Evolutionary conservation across 2,113 vertebrate genomes (phyloP), one percentile per base, ranked within the genome.

Genomic region (Nerophis ophidion): DNA sequence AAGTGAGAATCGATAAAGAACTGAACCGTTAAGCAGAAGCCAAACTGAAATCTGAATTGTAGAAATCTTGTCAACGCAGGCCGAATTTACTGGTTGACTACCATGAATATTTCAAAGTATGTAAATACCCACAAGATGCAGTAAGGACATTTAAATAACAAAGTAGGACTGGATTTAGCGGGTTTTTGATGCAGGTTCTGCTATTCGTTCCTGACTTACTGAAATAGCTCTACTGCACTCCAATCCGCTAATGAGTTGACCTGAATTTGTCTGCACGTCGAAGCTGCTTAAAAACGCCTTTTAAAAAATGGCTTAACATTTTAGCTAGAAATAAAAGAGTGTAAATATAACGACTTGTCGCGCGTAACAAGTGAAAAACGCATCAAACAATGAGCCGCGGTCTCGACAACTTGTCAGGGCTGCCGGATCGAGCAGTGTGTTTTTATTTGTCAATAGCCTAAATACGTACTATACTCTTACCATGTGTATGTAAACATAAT

Each of bases 161-260:
- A 44, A 5, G 9, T 2, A 35, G 3, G 5, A 36, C 12, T 46
- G 17, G 0, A 52, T 2, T 61, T 3, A 6, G 5, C 1, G 13
- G 1, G 6, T 50, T 46, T 47, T 48, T 1, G 47, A 5, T 9
- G 38, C 7, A 0, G 6, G 26, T 53, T 57, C 49, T 10, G 40
- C 53, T 5, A 19, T 63, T 42, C 38, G 7, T 12, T 38, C 59
- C 0, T 47, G 0, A 1, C 26, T 15, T n/a, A 50, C 8, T 9
- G 10, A 8, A 45, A 26, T 1, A 46, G 58, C 45, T 19, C 8
- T 16, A 40, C 4, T 17, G 33, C 78, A 68, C 19, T 54, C 3
- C 62, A 57, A 46, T 60, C 54, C 57, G 57, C 57, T 38, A 16
- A 58, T 66, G 58, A 55, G 57, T 54, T 72, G 65, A 56, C 67